phyloP scores from a whole-genome alignment of 2,888 invertebrate genomes.

The Hemistola chrysoprasaria region DNA sequence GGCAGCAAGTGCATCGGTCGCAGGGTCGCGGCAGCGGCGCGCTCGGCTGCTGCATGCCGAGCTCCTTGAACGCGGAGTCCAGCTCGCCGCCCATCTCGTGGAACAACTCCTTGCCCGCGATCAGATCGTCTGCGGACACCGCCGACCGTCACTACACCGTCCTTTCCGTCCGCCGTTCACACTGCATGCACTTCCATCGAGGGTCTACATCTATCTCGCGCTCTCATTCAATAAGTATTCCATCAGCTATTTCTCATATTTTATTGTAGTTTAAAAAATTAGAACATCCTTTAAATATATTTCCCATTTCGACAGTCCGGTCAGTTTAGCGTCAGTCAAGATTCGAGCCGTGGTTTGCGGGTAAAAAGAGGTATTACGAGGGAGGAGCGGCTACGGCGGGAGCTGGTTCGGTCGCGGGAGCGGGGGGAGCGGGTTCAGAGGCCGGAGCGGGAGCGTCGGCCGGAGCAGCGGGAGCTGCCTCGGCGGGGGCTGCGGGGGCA shows the following conservation, averaged over 20 bases:
- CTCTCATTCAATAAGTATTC: constrained; percentile 55
- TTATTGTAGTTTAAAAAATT: constrained; percentile 57
- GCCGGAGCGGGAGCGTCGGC: constrained; percentile 31
- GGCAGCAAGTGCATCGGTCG: constrained; percentile 74
- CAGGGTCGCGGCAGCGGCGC: constrained; percentile 42
- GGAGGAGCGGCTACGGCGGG: constrained; percentile 23
- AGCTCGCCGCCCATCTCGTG: constrained; percentile 95
- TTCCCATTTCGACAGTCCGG: constrained; percentile 25
- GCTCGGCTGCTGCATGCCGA: constrained; percentile 52
- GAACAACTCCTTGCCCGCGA: constrained; percentile 94
- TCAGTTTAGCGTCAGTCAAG: constrained; percentile 12
- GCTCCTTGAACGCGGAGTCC: constrained; percentile 93
- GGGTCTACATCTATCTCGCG: constrained; percentile 19
- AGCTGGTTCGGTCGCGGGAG: constrained; percentile 24
- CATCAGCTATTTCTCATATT: constrained; percentile 70
- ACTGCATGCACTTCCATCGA: constrained; percentile 13
- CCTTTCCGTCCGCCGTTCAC: constrained; percentile 16
- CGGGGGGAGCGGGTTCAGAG: constrained; percentile 27
- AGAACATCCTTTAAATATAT: constrained; percentile 29
- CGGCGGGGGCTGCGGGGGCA: constrained; percentile 26
- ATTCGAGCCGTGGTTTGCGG: constrained; percentile 3
- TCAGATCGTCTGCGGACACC: constrained; percentile 88
- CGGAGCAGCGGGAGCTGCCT: constrained; percentile 31
- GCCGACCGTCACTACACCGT: constrained; percentile 38
- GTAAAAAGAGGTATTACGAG: constrained; percentile 19